A percentile compares a stretch with the other conserved stretches of the same genome.
phyloP scores from a whole-genome alignment of 2,113 vertebrate genomes.

The Bufo gargarizans region DNA sequence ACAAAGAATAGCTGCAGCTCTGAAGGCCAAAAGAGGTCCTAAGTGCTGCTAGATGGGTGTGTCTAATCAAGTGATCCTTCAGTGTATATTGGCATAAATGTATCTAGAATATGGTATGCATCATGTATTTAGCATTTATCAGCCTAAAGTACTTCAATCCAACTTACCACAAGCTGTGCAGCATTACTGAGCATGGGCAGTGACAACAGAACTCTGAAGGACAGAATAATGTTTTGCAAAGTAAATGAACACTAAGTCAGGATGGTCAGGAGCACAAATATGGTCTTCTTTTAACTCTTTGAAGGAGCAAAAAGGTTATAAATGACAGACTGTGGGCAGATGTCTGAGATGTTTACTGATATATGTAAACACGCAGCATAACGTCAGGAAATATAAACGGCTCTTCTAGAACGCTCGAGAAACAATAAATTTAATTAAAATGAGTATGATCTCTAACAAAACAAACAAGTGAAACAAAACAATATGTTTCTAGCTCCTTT shows the following conservation, averaged over 20 bases:
- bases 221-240: conserved; percentile 18
- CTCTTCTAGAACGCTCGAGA: conserved; percentile 44
- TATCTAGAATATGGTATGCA: too few species aligned
- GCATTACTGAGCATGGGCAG: conserved; percentile 1
- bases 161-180: neutral
- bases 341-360: conserved; percentile 47
- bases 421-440: conserved; percentile 58
- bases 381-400: conserved; percentile 52
- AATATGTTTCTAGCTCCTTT: conserved; percentile 55
- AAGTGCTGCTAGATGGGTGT: too few species aligned
- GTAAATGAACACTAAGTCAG: conserved; percentile 27
- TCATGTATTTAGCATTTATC: neutral
- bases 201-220: neutral
- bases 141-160: neutral
- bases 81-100: neutral
- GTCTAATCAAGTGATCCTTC: too few species aligned
- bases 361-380: conserved; percentile 53
- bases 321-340: conserved; percentile 49
- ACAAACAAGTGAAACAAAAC: conserved; percentile 50
- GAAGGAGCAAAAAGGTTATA: conserved; percentile 13
- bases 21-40: too few species aligned
- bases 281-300: conserved; percentile 1
- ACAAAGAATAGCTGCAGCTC: too few species aligned
- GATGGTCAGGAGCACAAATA: conserved; percentile 28
- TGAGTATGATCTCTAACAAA: conserved; percentile 55